phyloP scores from a whole-genome alignment of 2,888 invertebrate genomes.

The Thecophora atra region DNA sequence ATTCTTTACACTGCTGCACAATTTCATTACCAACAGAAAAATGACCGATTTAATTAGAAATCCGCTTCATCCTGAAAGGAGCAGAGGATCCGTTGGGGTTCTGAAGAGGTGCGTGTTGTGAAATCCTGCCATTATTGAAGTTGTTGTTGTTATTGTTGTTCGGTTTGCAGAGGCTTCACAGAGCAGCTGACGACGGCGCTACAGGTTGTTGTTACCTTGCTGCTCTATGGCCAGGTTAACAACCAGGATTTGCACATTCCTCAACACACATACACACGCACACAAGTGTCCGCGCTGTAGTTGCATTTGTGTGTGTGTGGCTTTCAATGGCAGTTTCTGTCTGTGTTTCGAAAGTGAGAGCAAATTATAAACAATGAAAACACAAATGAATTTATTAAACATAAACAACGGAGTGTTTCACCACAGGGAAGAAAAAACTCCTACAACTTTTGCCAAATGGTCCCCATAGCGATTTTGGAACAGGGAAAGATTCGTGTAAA shows the following conservation, averaged over 20 bases:
- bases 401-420: too few species aligned
- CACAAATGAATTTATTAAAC: too few species aligned
- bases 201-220: not conserved
- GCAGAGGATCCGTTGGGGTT: not conserved
- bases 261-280: too few species aligned
- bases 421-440: too few species aligned
- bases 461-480: too few species aligned
- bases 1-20: slow-evolving; percentile 36
- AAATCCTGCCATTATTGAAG: not conserved
- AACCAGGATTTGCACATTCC: not conserved
- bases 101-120: not conserved
- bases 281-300: not conserved
- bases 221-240: not conserved
- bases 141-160: not conserved
- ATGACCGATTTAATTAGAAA: slow-evolving; percentile 40
- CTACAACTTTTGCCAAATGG: too few species aligned
- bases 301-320: not conserved
- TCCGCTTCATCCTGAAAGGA: slow-evolving; percentile 15
- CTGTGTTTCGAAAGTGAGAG: too few species aligned
- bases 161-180: not conserved
- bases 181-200: not conserved
- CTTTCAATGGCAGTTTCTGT: too few species aligned
- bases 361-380: too few species aligned
- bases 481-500: too few species aligned
- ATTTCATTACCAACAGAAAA: slow-evolving; percentile 42